Conservation (phyloP, 1,140 invertebrate species). For the Sinella curviseta region DNA sequence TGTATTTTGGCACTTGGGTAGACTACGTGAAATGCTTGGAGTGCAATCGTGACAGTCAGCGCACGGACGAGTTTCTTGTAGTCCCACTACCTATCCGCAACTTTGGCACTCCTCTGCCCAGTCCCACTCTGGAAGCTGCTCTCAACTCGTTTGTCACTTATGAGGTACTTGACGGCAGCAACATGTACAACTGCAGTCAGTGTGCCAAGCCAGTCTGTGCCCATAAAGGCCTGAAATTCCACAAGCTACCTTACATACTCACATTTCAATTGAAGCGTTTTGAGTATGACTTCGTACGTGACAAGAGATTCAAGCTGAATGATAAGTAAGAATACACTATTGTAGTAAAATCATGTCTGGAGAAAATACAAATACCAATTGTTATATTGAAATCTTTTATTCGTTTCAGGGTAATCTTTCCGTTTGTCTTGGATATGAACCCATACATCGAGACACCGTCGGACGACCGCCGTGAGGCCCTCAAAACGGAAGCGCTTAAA, state of each 20-base stretch:
- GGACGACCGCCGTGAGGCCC: not conserved
- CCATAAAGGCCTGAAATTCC: conserved; percentile 87
- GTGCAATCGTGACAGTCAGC: conserved; percentile 79
- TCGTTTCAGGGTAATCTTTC: conserved; percentile 74
- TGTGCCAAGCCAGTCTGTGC: conserved; percentile 88
- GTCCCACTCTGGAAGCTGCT: conserved; percentile 84
- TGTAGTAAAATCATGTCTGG: too few species aligned
- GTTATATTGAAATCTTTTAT: not conserved
- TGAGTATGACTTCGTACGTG: conserved; percentile 84
- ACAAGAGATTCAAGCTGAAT: conserved; percentile 86
- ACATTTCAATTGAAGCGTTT: conserved; percentile 87
- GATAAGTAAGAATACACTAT: conserved; percentile 78
- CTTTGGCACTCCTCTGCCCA: conserved; percentile 75
- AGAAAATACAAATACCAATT: too few species aligned
- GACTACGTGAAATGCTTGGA: conserved; percentile 90
- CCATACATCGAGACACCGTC: conserved; percentile 63
- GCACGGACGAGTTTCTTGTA: conserved; percentile 83
- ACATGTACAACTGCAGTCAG: conserved; percentile 87
- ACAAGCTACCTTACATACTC: conserved; percentile 83
- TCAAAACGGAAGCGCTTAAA: not conserved
- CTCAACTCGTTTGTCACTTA: conserved; percentile 81
- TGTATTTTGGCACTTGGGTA: conserved; percentile 66
- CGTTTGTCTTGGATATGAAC: conserved; percentile 78
- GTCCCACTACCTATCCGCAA: conserved; percentile 84
- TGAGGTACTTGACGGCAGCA: conserved; percentile 80